phyloP scores from a whole-genome alignment of 2,797 vertebrate species.

The Pantherophis alleghaniensis region DNA sequence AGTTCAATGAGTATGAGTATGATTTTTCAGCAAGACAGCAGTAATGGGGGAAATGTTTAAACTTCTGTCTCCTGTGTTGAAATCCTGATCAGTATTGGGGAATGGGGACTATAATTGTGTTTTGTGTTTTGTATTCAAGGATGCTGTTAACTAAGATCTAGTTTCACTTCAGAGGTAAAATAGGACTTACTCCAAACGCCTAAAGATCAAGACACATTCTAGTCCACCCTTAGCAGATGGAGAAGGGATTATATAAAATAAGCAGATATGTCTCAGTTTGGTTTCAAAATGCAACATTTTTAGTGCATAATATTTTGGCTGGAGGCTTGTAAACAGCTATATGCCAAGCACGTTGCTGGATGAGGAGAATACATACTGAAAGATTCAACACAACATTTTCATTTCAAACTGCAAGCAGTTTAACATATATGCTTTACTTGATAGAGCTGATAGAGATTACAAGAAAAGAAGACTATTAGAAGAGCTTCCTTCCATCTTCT shows the following conservation, averaged over 20 bases:
- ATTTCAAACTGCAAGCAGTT: neutral
- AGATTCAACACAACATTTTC: neutral
- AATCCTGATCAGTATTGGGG: neutral
- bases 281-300: neutral
- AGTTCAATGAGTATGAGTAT: neutral
- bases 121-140: neutral
- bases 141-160: neutral
- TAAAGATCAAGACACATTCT: neutral
- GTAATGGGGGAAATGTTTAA: neutral
- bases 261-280: neutral
- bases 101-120: neutral
- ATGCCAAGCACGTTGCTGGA: neutral
- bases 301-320: neutral
- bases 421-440: neutral
- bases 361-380: neutral
- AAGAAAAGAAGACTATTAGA: neutral
- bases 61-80: neutral
- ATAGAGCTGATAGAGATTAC: neutral
- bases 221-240: neutral
- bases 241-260: neutral
- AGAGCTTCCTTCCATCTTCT: neutral
- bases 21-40: neutral
- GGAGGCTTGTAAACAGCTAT: neutral
- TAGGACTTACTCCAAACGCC: neutral
- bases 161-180: neutral